Base-by-base conservation (phyloP, 2,888 invertebrate species). In the Synanthedon formicaeformis region DNA sequence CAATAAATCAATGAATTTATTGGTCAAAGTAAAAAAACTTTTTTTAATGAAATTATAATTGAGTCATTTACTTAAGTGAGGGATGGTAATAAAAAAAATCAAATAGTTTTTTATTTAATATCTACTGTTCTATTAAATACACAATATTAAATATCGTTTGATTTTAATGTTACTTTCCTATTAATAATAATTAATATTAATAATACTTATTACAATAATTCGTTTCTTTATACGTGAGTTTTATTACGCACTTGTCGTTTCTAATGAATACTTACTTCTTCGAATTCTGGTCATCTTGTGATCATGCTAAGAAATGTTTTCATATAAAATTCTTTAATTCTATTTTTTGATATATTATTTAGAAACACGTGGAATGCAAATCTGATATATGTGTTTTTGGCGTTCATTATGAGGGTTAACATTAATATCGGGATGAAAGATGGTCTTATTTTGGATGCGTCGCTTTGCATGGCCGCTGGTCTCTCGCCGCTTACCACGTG, bases 401-500 rank as follows among this genome's bases (percentile, higher is more conserved):
- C 53, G 50, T 16, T 16, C 27, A 50, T 52, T 48, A 63, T 65
- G 48, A 70, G 58, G 48, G 71, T 58, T 48, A 75, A 53, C 8
- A 77, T 51, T 41, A 73, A 54, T 13, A 70, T 56, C 2, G 64
- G 59, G 3, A 67, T 59, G 48, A 70, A 40, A 16, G 66, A 57
- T 6, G 80, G 75, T 10, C 71, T 59, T 34, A 67, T 58, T 56
- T 69, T 71, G 12, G 61, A 61, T 2, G 76, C 71, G 55, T 62
- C 57, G 58, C 88, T 88, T 64, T 91, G 91, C 91, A 91, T 91
- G 27, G 91, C 91, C 41, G 91, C 91, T 54, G 90, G 91, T 54
- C 91, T 86, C 73, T 90, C 91, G 71, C 94, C 94, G 75, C 93
- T 94, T 66, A 94, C 92, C 61, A 94, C 94, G 81, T 94, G 94